Evolutionary conservation across 2,888 invertebrate genomes (phyloP), one percentile per base, ranked within the genome.

Genomic region (Thyatira batis): DNA sequence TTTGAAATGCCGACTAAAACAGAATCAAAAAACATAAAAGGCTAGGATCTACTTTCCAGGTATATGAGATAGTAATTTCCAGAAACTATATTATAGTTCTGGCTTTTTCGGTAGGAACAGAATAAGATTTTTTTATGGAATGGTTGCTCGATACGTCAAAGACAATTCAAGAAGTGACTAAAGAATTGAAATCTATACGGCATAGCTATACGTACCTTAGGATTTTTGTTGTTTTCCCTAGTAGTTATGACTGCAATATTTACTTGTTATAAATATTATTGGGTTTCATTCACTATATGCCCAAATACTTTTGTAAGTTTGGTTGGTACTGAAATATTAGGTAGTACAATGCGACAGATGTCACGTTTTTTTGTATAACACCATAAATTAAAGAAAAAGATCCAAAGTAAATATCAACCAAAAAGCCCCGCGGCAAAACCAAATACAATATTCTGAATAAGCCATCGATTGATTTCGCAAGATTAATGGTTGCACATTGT

Each of bases 381-480:
- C 80, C 80, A 87, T 87, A 90, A 85, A 89, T 88, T 86, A 82
- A 77, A 85, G 84, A 87, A 92, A 91, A 90, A 90, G 80, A 86
- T 87, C 80, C 81, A 89, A 89, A 89, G 87, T 86, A 91, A 92
- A 92, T 85, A 92, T 84, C 77, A 80, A 85, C 79, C 82, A 71
- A 87, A 79, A 89, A 89, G 82, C 83, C 83, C 83, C 83, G 85
- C 87, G 82, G 87, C 77, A 84, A 88, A 87, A 84, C 88, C 90
- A 85, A 89, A 91, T 86, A 90, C 89, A 87, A 89, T 89, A 89
- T 91, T 89, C 88, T 87, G 89, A 92, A 89, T 90, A 90, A 89
- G 88, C 91, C 89, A 92, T 92, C 91, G 92, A 92, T 92, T 92
- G 92, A 92, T 92, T 92, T 90, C 82, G 80, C 80, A 92, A 92